Percentiles rank a stretch among this genome's conserved stretches.
phyloP scores from a whole-genome alignment of 2,113 vertebrate genomes.

The Mustelus asterias region DNA sequence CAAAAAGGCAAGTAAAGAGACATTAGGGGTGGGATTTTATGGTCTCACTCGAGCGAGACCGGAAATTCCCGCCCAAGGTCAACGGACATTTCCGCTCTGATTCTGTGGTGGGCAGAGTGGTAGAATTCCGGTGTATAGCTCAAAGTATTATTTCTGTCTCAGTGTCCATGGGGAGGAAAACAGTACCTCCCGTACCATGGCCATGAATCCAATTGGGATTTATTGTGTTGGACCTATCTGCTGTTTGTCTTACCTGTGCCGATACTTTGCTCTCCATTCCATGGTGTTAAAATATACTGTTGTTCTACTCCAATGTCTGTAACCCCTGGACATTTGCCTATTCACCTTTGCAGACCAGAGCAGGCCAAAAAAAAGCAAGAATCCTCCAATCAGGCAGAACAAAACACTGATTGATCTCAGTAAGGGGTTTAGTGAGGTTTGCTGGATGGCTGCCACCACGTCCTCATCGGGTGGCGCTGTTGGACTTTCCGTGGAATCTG shows the following conservation, averaged over 20 bases:
- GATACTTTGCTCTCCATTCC: constrained; percentile 21
- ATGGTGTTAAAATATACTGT: neutral
- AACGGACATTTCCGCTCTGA: too few species aligned
- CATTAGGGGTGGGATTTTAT: neutral
- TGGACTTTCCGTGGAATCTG: constrained; percentile 37
- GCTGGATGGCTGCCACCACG: constrained; percentile 9
- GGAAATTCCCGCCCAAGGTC: too few species aligned
- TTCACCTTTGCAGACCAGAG: constrained; percentile 56
- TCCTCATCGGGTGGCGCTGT: neutral
- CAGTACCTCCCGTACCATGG: too few species aligned
- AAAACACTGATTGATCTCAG: constrained; percentile 57
- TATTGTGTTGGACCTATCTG: too few species aligned
- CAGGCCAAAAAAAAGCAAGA: constrained; percentile 57
- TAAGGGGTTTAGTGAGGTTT: constrained; percentile 44
- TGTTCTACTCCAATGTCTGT: constrained; percentile 39
- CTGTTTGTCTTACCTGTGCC: neutral
- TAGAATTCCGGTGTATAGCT: too few species aligned
- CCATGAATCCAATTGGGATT: too few species aligned
- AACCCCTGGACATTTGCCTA: constrained; percentile 45
- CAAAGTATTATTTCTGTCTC: neutral
- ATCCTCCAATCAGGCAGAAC: constrained; percentile 52
- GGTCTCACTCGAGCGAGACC: too few species aligned
- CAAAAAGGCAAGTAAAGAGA: neutral
- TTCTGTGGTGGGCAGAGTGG: too few species aligned
- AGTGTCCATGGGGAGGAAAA: neutral